Base-by-base conservation (phyloP, 92 coral and sea anemone genomes). In the Phymanthus crucifer region DNA sequence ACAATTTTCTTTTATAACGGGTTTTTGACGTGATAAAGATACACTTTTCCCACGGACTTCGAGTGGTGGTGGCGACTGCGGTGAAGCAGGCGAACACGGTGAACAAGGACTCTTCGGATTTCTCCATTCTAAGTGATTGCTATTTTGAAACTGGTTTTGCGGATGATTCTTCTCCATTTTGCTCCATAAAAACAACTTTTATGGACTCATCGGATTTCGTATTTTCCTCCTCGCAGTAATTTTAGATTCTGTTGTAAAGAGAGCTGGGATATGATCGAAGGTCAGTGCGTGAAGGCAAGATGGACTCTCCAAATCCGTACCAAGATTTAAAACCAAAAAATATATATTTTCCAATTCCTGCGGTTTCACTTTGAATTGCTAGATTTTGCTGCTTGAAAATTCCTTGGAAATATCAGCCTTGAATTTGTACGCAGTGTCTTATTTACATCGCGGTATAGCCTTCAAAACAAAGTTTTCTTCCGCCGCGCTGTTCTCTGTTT, bases 1-100 rank as follows among this genome's bases (percentile, higher is more conserved):
- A 21, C 83, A 71, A 37, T 75, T 86, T 64, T 90, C 93, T 80
- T 88, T 87, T 65, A 89, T 86, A 29, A 85, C 75, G 27, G 84
- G 84, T 66, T 86, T 85, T 38, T 64, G 70, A 31, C 84, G 81
- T 7, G 82, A 87, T 54, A 93, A 85, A 54, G 94, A 86, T 29
- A 93, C 89, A 64, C 94, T 88, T 77, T 90, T 93, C 38, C 97
- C 97, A 48, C 90, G 93, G 13, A 93, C 83, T 47, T 57, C 83
- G 56, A 91, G 89, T 23, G 97, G 91, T 64, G 92, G 91, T 31
- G 98, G 98, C 6, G 99, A 90, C 80, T 88, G 92, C 54, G 98
- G 94, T 46, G 93, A 87, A 0, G 83, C 81, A 23, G 94, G 98
- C 32, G 98, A 93, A 14, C 90, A 85, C 7, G 99, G 98, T 11